phyloP scores from a whole-genome alignment of 2,113 vertebrate genomes.

The Limnothrissa miodon region DNA sequence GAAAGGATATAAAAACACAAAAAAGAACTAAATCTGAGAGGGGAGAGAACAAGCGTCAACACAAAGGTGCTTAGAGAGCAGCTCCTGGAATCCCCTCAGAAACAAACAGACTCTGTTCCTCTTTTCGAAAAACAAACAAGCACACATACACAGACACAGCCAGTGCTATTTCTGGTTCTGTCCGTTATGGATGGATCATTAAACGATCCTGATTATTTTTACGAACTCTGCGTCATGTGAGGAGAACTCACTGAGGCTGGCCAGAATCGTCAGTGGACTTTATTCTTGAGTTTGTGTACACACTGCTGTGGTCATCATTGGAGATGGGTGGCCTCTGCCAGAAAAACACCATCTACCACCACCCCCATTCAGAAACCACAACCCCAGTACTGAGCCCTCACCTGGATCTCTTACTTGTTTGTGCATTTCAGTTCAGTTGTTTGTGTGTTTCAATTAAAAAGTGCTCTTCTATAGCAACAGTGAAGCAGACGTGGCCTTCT shows the following conservation, averaged over 20 bases:
- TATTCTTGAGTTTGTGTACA: not conserved
- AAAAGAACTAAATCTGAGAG: not conserved
- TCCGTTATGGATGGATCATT: not conserved
- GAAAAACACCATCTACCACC: not conserved
- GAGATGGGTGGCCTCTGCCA: not conserved
- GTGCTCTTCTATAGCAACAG: not conserved
- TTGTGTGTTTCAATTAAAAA: not conserved
- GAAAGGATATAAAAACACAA: too few species aligned
- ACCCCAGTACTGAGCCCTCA: not conserved
- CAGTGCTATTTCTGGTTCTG: not conserved
- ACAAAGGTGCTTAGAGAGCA: not conserved
- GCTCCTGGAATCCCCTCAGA: not conserved
- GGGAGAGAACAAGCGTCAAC: not conserved
- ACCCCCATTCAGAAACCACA: not conserved
- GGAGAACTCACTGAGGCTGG: not conserved
- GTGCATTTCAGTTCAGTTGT: not conserved
- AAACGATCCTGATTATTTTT: not conserved
- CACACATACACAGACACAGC: not conserved
- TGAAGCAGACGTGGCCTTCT: not conserved
- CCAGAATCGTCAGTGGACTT: not conserved
- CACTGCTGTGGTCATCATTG: not conserved
- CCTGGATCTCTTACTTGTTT: too few species aligned
- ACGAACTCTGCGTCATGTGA: not conserved
- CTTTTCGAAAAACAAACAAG: not conserved
- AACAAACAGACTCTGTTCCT: not conserved